Base-by-base conservation (phyloP, 2,113 vertebrate genomes). In the Thunnus thynnus region DNA sequence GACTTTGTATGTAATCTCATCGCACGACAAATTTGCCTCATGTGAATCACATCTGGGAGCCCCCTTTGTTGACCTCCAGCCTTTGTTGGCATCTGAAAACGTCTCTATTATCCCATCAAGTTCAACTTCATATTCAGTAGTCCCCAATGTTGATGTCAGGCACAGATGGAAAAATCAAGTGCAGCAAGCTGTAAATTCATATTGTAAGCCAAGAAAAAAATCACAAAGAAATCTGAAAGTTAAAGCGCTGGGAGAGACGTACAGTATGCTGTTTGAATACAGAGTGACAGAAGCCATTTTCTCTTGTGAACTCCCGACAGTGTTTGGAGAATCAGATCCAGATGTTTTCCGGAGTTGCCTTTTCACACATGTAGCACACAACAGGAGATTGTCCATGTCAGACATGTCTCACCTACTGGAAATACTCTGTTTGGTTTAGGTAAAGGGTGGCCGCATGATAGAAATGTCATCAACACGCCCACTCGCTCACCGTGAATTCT, bases 1-100 rank as follows among this genome's bases (percentile, higher is more conserved):
- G 27, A 4, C 27, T 30, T 30, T 30, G 27, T 30, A 30, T 30
- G 22, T 22, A 22, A 22, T 22, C 22, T 22, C 22, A 1, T 22
- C 1, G 22, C 22, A 22, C 22, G 22, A 22, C 22, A 22, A 22
- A 22, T 22, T 22, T 22, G 22, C 22, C 22, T 22, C 22, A 22
- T 22, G 22, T 22, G 22, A 22, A 22, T 22, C 22, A 22, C 22
- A 22, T 22, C 32, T 20, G 5, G 58, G 52, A 57, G 62, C 25
- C 57, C 63, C 55, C 65, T 3, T 22, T 41, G 25, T 50, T 30
- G 13, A 44, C 18, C 12, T 72, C 62, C 60, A 46, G 55, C 81
- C 64, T 80, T 81, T 76, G 71, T 68, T 84, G 75, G 13, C 44
- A 14, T 44, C 44, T 50, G 22, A 64, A 63, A 84, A 82, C 11